Conservation (phyloP, 2,797 vertebrate species). For the Molossus alvarezi region DNA sequence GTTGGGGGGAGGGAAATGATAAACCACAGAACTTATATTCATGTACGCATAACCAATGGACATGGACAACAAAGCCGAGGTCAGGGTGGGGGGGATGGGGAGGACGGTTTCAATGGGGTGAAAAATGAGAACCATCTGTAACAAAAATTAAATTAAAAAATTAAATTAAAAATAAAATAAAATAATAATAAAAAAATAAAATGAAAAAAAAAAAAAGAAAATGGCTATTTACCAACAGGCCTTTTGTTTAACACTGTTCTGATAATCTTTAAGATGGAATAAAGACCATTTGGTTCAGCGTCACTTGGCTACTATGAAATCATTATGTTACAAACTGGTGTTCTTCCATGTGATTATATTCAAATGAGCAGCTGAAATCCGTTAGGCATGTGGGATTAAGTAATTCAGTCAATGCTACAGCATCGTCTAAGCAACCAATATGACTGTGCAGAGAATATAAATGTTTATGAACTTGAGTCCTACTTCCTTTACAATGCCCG, state of each 20-base stretch:
- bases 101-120: too few relatives aligned
- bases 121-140: too few relatives aligned
- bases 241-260: neutral
- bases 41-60: too few relatives aligned
- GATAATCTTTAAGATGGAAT: neutral
- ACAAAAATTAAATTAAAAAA: too few relatives aligned
- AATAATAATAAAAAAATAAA: too few relatives aligned
- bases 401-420: neutral
- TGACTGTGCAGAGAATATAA: neutral
- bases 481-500: neutral
- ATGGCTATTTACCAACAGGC: neutral
- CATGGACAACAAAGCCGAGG: too few relatives aligned
- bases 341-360: neutral
- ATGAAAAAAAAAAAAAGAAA: neutral
- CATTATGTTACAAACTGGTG: neutral
- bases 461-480: neutral
- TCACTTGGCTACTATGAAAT: neutral
- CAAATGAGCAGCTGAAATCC: constrained; percentile 49
- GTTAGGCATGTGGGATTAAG: constrained; percentile 11
- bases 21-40: too few relatives aligned
- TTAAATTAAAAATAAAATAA: too few relatives aligned
- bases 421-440: neutral
- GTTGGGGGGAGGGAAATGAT: too few relatives aligned
- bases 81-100: too few relatives aligned
- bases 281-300: neutral